A percentile compares a stretch with the other conserved stretches of the same genome.
Evolutionary conservation across 2,113 vertebrate genomes (phyloP).

Genomic region (Copsychus sechellarum): DNA sequence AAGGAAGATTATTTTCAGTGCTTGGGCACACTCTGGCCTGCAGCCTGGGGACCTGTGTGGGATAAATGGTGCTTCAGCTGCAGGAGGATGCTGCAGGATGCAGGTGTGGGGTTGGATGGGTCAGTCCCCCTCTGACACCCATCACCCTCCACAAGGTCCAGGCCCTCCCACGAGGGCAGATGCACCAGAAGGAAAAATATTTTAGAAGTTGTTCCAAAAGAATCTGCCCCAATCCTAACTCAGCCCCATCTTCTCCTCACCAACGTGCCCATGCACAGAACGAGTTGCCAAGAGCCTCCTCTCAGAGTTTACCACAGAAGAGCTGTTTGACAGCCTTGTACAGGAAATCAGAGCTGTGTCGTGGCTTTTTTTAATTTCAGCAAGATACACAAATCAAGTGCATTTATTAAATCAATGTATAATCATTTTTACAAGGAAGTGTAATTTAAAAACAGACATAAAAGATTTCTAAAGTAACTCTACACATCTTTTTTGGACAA

Average conservation of each 20-base stretch:
- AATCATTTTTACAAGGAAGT: slow-evolving; percentile 72
- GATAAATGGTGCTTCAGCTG: background rate
- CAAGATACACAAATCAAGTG: slow-evolving; percentile 67
- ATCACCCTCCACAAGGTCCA: slow-evolving; percentile 21
- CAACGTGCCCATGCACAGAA: fast-evolving
- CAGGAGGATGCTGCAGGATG: background rate
- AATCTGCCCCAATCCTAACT: slow-evolving; percentile 8
- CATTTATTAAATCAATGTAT: slow-evolving; percentile 68
- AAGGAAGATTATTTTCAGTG: background rate
- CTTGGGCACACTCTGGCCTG: background rate
- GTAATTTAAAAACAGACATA: slow-evolving; percentile 58
- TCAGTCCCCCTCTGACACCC: background rate
- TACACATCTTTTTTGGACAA: slow-evolving; percentile 67
- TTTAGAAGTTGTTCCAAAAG: slow-evolving; percentile 33
- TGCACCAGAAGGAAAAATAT: background rate
- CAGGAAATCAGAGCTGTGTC: slow-evolving; percentile 56
- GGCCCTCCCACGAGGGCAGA: slow-evolving; percentile 36
- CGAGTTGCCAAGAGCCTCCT: slow-evolving; percentile 28
- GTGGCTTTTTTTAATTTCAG: slow-evolving; percentile 62
- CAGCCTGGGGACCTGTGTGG: background rate
- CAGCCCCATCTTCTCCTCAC: background rate
- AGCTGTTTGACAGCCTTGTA: slow-evolving; percentile 59
- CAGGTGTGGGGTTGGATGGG: background rate
- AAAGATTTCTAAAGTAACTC: slow-evolving; percentile 62
- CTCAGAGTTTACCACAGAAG: slow-evolving; percentile 54